Percentiles rank a stretch among this genome's conserved stretches.
Conservation (phyloP, 2,888 invertebrate species). For the Altica lythri region DNA sequence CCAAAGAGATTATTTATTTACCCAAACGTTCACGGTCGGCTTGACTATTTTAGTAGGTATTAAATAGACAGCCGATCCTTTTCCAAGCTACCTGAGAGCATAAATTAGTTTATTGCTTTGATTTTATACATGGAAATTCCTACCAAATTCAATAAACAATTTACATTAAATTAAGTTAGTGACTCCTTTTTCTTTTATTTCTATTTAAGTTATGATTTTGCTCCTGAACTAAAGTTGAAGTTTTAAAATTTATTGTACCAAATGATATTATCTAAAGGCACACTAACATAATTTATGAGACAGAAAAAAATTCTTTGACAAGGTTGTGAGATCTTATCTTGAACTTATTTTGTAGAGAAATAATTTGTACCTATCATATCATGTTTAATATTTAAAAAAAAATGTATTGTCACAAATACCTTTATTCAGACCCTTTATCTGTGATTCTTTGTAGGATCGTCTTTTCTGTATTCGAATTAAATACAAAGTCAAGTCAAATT, state of each 20-base stretch:
- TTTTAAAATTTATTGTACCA: conserved; percentile 7
- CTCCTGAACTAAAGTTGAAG: neutral
- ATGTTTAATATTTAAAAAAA: too few relatives aligned
- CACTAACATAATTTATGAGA: conserved; percentile 9
- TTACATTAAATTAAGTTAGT: neutral
- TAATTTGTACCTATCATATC: too few relatives aligned
- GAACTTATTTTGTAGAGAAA: too few relatives aligned
- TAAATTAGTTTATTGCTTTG: neutral
- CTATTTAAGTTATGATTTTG: neutral
- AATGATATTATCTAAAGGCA: conserved; percentile 4
- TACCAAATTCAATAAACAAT: neutral
- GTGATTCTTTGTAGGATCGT: too few relatives aligned
- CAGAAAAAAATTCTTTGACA: conserved; percentile 4
- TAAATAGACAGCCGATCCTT: neutral
- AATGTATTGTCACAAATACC: too few relatives aligned
- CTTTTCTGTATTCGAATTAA: too few relatives aligned
- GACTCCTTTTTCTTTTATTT: neutral
- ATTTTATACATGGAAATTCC: neutral
- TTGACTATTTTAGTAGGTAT: too few relatives aligned
- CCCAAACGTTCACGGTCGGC: too few relatives aligned
- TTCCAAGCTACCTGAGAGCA: neutral
- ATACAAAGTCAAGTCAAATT: too few relatives aligned
- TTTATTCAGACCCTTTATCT: too few relatives aligned
- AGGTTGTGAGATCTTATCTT: conserved; percentile 8
- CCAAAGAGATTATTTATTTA: too few relatives aligned